Conservation (phyloP, 2,888 invertebrate species). For the Tiliacea citrago region DNA sequence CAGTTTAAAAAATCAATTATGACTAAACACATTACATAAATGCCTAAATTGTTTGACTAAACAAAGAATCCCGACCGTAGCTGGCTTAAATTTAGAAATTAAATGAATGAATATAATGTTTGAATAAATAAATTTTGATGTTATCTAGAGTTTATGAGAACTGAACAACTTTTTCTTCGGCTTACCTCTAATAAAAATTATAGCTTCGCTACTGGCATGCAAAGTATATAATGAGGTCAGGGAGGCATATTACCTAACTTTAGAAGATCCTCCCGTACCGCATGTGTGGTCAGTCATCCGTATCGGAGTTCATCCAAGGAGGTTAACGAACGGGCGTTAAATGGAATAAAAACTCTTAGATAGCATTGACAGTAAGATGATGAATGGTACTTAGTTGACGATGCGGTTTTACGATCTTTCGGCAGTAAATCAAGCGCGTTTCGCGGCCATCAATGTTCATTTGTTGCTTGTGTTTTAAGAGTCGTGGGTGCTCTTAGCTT, state of each 20-base stretch:
- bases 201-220: no score
- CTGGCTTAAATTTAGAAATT: no score
- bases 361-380: conserved; percentile 85
- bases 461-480: conserved; percentile 45
- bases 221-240: conserved; percentile 58
- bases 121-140: no score
- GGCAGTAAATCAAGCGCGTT: conserved; percentile 70
- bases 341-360: conserved; percentile 83
- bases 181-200: no score
- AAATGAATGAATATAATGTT: no score
- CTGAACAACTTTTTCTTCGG: no score
- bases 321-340: conserved; percentile 77
- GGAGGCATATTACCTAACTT: conserved; percentile 55
- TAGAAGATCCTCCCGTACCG: conserved; percentile 56
- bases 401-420: conserved; percentile 73
- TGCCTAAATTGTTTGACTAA: no score
- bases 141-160: no score
- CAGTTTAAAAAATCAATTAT: no score
- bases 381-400: conserved; percentile 79
- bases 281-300: conserved; percentile 71
- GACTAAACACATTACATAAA: no score
- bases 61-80: no score
- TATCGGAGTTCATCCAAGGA: conserved; percentile 75
- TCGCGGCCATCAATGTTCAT: conserved; percentile 52
- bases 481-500: conserved; percentile 8